Conservation (phyloP, 2,888 invertebrate genomes). For the Acleris literana region DNA sequence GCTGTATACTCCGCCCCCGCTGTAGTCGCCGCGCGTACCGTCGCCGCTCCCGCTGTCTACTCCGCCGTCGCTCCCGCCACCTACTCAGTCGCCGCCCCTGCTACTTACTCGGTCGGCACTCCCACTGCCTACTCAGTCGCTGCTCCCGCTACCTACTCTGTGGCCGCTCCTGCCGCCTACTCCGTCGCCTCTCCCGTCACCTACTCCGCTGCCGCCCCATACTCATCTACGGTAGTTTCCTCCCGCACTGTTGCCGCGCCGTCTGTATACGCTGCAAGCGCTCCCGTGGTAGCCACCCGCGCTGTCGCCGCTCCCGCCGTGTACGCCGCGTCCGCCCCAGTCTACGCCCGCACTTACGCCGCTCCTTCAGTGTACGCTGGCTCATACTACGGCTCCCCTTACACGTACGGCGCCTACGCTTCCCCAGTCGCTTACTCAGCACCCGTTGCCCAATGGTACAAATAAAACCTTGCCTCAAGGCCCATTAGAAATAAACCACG, state of each 20-base stretch:
- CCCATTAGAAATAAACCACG: constrained; percentile 47
- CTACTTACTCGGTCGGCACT: constrained; percentile 44
- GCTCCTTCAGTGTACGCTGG: constrained; percentile 41
- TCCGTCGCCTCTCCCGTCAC: constrained; percentile 41
- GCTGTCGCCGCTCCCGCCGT: constrained; percentile 38
- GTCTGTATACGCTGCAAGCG: constrained; percentile 38
- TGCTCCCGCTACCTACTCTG: constrained; percentile 43
- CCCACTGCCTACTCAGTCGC: constrained; percentile 35
- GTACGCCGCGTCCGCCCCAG: constrained; percentile 35
- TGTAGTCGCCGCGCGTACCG: constrained; percentile 43
- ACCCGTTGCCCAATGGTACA: constrained; percentile 67
- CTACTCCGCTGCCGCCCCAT: constrained; percentile 41
- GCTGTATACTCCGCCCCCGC: constrained; percentile 35
- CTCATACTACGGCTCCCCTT: constrained; percentile 38
- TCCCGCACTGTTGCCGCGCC: constrained; percentile 40
- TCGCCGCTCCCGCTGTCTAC: constrained; percentile 39
- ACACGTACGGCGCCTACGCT: constrained; percentile 37
- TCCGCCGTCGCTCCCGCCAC: constrained; percentile 38
- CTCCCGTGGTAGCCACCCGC: constrained; percentile 39
- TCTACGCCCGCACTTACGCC: constrained; percentile 40
- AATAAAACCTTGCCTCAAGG: constrained; percentile 39
- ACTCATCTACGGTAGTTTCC: constrained; percentile 23
- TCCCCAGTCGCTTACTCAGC: constrained; percentile 56
- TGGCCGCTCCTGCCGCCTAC: constrained; percentile 27
- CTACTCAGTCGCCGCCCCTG: constrained; percentile 44